Evolutionary conservation across 2,797 vertebrate species (phyloP).

Genomic region (Ispidina lecontei): DNA sequence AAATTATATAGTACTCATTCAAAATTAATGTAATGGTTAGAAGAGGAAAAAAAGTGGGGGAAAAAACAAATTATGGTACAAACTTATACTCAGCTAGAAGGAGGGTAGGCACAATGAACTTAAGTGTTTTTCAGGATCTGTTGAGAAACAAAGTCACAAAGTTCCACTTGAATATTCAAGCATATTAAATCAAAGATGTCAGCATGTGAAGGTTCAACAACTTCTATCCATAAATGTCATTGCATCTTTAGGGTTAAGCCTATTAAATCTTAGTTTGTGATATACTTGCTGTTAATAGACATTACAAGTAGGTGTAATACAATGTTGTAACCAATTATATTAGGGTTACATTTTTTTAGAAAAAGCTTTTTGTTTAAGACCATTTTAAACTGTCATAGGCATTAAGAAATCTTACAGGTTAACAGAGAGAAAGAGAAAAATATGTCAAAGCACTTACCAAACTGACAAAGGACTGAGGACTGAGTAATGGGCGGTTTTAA

Average conservation of each 20-base stretch:
- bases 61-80: not conserved
- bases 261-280: not conserved
- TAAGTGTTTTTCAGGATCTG: not conserved
- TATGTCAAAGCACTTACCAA: slow-evolving; percentile 78
- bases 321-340: not conserved
- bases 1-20: not conserved
- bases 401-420: not conserved
- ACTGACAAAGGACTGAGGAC: slow-evolving; percentile 86
- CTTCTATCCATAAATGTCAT: not conserved
- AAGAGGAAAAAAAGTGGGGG: not conserved
- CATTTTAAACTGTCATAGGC: not conserved
- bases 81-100: not conserved
- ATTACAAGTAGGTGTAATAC: not conserved
- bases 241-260: not conserved
- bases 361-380: not conserved
- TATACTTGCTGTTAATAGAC: not conserved
- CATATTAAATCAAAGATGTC: not conserved
- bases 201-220: not conserved
- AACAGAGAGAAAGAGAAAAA: not conserved
- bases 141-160: not conserved
- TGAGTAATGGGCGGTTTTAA: slow-evolving; percentile 85
- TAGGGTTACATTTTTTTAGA: not conserved
- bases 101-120: not conserved
- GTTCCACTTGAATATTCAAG: not conserved
- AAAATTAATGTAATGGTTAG: not conserved